Conservation (phyloP, 2,888 invertebrate species). For the Ametastegia equiseti region DNA sequence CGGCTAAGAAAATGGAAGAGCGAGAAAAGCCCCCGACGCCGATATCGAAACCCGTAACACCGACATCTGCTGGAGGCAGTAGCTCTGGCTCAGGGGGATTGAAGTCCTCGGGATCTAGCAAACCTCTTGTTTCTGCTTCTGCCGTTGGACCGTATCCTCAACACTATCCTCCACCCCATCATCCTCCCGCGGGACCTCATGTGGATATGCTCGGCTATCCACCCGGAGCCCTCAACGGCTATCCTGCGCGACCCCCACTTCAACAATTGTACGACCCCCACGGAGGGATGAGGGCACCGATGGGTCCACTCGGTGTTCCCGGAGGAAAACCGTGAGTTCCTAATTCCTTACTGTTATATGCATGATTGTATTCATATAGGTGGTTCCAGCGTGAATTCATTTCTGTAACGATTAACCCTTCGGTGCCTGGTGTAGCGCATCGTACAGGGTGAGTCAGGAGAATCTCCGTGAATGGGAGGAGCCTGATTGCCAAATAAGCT, state of each 20-base stretch:
- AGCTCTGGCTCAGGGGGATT: constrained; percentile 76
- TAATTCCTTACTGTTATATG: background rate
- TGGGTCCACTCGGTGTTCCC: constrained; percentile 83
- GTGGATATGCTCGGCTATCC: constrained; percentile 77
- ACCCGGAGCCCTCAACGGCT: constrained; percentile 81
- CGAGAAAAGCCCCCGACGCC: constrained; percentile 93
- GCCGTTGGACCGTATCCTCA: constrained; percentile 74
- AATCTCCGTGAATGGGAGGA: background rate
- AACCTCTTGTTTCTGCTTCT: constrained; percentile 74
- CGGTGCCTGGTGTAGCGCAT: no score
- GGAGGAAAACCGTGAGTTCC: constrained; percentile 91
- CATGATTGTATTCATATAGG: background rate
- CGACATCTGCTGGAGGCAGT: constrained; percentile 83
- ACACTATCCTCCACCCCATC: constrained; percentile 74
- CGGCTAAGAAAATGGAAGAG: constrained; percentile 89
- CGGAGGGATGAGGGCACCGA: constrained; percentile 82
- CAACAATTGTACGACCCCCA: constrained; percentile 84
- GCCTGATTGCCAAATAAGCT: no score
- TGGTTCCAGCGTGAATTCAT: background rate
- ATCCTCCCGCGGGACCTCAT: constrained; percentile 74
- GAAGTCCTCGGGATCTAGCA: constrained; percentile 78
- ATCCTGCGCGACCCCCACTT: constrained; percentile 81
- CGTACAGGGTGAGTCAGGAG: no score
- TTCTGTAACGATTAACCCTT: no score
- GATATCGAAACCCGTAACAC: constrained; percentile 93